Conservation (phyloP, 1,140 invertebrate species). For the Pogonomyrmex californicus region DNA sequence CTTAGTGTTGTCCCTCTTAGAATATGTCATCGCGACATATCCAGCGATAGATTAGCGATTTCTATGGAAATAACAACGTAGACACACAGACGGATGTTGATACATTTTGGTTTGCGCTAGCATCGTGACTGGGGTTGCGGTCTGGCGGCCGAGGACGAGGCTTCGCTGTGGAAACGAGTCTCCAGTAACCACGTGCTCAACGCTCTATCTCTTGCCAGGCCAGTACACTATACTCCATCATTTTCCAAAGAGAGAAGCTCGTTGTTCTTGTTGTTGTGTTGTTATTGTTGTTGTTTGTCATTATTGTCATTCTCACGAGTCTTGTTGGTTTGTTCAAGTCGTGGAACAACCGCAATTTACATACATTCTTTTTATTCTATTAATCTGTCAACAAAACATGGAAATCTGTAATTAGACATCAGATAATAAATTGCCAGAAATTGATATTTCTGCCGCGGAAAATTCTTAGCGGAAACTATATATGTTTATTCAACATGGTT, state of each 20-base stretch:
- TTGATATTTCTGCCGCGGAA: not conserved
- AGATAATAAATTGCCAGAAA: not conserved
- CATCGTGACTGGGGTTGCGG: slow-evolving; percentile 96
- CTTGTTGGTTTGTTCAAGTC: not conserved
- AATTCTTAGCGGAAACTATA: not conserved
- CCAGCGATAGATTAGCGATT: slow-evolving; percentile 30
- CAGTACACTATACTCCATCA: slow-evolving; percentile 89
- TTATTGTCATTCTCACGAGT: not conserved
- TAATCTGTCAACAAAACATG: not conserved
- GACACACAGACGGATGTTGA: slow-evolving; percentile 46
- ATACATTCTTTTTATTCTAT: not conserved
- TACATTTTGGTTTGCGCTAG: slow-evolving; percentile 85
- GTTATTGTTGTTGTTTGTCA: not conserved
- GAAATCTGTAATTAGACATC: slow-evolving; percentile 1
- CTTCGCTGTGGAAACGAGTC: slow-evolving; percentile 95
- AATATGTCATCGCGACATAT: not conserved
- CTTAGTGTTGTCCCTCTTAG: slow-evolving; percentile 1
- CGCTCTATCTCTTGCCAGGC: slow-evolving; percentile 94
- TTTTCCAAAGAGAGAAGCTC: slow-evolving; percentile 20
- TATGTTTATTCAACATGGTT: not conserved
- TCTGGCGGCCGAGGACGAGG: slow-evolving; percentile 92
- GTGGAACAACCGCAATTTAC: not conserved
- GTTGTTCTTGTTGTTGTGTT: not conserved
- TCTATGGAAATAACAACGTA: slow-evolving; percentile 17
- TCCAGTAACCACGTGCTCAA: slow-evolving; percentile 95